Conservation (phyloP, 2,113 vertebrate species). For the Coryphaenoides rupestris region DNA sequence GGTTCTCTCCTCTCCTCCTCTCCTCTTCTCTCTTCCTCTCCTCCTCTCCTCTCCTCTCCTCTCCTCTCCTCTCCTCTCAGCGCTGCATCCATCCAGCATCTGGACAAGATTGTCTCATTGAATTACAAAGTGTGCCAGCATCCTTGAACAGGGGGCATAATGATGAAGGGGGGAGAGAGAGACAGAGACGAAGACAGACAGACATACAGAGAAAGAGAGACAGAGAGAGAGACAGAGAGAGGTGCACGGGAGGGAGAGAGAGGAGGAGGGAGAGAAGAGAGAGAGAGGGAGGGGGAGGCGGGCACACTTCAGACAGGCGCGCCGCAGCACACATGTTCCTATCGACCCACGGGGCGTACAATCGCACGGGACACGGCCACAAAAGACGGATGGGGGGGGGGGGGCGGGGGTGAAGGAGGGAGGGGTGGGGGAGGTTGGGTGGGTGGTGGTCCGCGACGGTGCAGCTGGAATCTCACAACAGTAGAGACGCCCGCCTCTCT, state of each 20-base stretch:
- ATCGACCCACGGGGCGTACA: slow-evolving; percentile 55
- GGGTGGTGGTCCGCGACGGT: too few relatives aligned
- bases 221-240: too few relatives aligned
- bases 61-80: slow-evolving; percentile 10
- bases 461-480: too few relatives aligned
- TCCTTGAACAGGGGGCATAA: slow-evolving; percentile 39
- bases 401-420: too few relatives aligned
- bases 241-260: too few relatives aligned
- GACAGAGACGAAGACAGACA: slow-evolving; percentile 8
- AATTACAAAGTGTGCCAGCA: slow-evolving; percentile 59
- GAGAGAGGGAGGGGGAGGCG: slow-evolving; percentile 18
- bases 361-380: slow-evolving; percentile 35
- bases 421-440: too few relatives aligned
- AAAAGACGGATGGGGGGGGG: slow-evolving; percentile 1
- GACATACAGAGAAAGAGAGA: too few relatives aligned
- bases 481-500: too few relatives aligned
- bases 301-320: slow-evolving; percentile 39
- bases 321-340: slow-evolving; percentile 55
- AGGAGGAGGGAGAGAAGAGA: too few relatives aligned
- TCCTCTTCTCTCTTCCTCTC: too few relatives aligned
- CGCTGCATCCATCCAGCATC: slow-evolving; percentile 45
- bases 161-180: neutral
- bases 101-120: slow-evolving; percentile 64
- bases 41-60: too few relatives aligned
- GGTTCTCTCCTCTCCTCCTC: too few relatives aligned